phyloP scores from a whole-genome alignment of 2,888 invertebrate genomes.

The Nymphalis polychloros region DNA sequence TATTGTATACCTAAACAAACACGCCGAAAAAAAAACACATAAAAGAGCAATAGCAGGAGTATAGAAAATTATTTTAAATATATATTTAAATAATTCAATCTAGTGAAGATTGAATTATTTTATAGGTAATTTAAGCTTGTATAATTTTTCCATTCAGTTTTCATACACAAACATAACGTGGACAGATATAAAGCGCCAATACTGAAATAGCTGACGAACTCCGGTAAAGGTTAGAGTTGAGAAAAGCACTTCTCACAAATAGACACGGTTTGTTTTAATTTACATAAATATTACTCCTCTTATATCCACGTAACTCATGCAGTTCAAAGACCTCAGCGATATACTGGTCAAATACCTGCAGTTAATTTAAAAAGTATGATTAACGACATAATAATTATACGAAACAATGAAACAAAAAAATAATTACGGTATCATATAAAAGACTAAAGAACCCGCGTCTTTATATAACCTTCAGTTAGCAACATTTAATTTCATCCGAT shows the following conservation, averaged over 20 bases:
- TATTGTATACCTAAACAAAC: too few species aligned
- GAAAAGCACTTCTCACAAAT: background rate
- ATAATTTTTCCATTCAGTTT: background rate
- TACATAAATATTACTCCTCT: conserved; percentile 10
- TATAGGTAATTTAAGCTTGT: background rate
- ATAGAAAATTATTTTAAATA: too few species aligned
- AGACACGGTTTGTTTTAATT: conserved; percentile 11
- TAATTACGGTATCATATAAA: too few species aligned
- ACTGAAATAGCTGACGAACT: conserved; percentile 15
- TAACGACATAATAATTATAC: background rate
- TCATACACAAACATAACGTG: background rate
- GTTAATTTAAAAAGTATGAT: background rate
- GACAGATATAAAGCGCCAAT: background rate
- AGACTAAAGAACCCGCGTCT: too few species aligned
- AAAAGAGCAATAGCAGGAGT: too few species aligned
- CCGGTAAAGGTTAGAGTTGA: conserved; percentile 24
- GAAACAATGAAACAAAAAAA: background rate
- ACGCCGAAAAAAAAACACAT: too few species aligned
- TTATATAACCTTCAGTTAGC: too few species aligned
- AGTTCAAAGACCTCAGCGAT: conserved; percentile 8
- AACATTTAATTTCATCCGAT: too few species aligned
- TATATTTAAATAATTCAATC: background rate
- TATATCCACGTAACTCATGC: background rate
- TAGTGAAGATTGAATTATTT: background rate
- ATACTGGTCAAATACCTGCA: background rate